Conservation (phyloP, 2,113 vertebrate genomes). For the Lycaon pictus region DNA sequence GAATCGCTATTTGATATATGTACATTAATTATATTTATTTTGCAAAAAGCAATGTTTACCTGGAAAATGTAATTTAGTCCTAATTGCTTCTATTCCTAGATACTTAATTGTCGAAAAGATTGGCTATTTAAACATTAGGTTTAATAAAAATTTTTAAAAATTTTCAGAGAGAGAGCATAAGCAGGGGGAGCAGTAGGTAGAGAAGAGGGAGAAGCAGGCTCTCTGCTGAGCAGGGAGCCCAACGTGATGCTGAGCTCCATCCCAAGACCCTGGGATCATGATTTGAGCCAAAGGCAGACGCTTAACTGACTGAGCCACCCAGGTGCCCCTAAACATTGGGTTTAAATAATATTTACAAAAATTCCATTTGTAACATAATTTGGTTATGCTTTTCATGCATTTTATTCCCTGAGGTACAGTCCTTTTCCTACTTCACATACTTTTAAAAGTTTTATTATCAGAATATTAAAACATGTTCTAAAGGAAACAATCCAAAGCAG, state of each 20-base stretch:
- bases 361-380: constrained; percentile 47
- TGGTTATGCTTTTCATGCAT: constrained; percentile 34
- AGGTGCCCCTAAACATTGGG: not conserved
- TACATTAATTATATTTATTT: constrained; percentile 39
- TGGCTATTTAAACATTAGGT: not conserved
- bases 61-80: constrained; percentile 56
- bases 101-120: constrained; percentile 59
- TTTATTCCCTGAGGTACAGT: not conserved
- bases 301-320: too few relatives aligned
- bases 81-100: constrained; percentile 63
- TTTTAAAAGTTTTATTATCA: constrained; percentile 18
- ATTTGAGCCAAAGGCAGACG: too few relatives aligned
- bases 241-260: too few relatives aligned
- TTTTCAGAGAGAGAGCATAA: too few relatives aligned
- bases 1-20: constrained; percentile 41
- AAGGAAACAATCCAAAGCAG: constrained; percentile 9
- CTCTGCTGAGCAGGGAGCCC: too few relatives aligned
- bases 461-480: constrained; percentile 40
- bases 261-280: too few relatives aligned
- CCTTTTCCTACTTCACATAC: constrained; percentile 27
- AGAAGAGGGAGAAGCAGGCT: too few relatives aligned
- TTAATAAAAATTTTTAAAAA: too few relatives aligned
- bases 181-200: too few relatives aligned
- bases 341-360: constrained; percentile 57
- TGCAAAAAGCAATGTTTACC: constrained; percentile 24